phyloP scores from a whole-genome alignment of 1,140 invertebrate genomes.

The Conus betulinus region DNA sequence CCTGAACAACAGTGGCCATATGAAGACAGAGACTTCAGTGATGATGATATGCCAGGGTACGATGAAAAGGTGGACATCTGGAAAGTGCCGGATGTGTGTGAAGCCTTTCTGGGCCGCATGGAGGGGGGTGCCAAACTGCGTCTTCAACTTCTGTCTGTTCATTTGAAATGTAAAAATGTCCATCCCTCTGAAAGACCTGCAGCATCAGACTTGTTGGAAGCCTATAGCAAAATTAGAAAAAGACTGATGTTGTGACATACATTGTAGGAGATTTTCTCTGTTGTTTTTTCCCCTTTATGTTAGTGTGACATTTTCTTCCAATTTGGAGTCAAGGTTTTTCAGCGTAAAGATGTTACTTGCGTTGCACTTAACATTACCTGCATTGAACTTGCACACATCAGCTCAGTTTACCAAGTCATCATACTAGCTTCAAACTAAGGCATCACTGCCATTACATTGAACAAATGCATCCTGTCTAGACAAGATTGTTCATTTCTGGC shows the following conservation, averaged over 20 bases:
- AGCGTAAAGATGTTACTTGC: neutral
- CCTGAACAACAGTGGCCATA: conserved; percentile 78
- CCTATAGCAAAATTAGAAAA: conserved; percentile 46
- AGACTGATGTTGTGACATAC: neutral
- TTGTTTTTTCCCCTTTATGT: neutral
- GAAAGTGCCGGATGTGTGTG: conserved; percentile 78
- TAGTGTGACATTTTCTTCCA: neutral
- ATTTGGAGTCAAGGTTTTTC: neutral
- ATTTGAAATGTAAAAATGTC: conserved; percentile 73
- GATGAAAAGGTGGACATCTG: conserved; percentile 79
- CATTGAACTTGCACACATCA: neutral
- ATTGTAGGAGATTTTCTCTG: neutral
- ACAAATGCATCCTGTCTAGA: too few species aligned
- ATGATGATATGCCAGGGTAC: conserved; percentile 73
- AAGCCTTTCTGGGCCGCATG: conserved; percentile 72
- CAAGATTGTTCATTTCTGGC: too few species aligned
- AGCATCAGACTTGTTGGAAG: conserved; percentile 65
- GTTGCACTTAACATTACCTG: neutral
- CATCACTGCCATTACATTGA: too few species aligned
- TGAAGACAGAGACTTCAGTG: conserved; percentile 63
- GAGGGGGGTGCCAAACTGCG: conserved; percentile 50
- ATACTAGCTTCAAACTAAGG: neutral
- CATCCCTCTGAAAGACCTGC: conserved; percentile 68
- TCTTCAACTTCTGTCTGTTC: conserved; percentile 73
- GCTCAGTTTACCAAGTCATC: neutral